A percentile compares a stretch with the other conserved stretches of the same genome.
Conservation (phyloP, 1,140 invertebrate species). For the Drosophila paulistorum region DNA sequence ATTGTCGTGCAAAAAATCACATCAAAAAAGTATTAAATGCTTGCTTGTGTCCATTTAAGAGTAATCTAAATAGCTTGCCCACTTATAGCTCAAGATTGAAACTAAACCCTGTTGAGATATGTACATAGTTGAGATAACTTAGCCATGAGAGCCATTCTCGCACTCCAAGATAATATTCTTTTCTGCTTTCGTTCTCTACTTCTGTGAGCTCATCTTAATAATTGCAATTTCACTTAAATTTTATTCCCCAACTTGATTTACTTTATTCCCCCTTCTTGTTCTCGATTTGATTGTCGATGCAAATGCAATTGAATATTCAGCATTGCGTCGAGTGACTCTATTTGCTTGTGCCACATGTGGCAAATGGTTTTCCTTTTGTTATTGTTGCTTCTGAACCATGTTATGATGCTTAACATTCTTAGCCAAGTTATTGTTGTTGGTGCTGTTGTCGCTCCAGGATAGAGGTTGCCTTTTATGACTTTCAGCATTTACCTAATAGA, state of each 20-base stretch:
- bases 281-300: slow-evolving; percentile 11
- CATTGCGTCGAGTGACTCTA: slow-evolving; percentile 41
- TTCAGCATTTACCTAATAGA: slow-evolving; percentile 55
- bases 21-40: too few species aligned
- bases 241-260: slow-evolving; percentile 45
- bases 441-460: too few species aligned
- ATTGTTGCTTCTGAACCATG: slow-evolving; percentile 10
- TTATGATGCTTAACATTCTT: slow-evolving; percentile 36
- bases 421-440: slow-evolving; percentile 19
- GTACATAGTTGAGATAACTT: too few species aligned
- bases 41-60: too few species aligned
- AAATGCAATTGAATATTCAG: slow-evolving; percentile 38
- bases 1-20: too few species aligned
- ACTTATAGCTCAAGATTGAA: too few species aligned
- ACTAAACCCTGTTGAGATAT: too few species aligned
- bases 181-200: too few species aligned
- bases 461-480: slow-evolving; percentile 46
- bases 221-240: slow-evolving; percentile 32
- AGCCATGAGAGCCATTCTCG: too few species aligned
- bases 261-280: neutral
- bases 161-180: too few species aligned
- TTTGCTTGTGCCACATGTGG: slow-evolving; percentile 44
- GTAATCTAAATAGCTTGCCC: too few species aligned
- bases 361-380: slow-evolving; percentile 48
- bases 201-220: slow-evolving; percentile 1